Percentiles rank a stretch among this genome's conserved stretches.
phyloP scores from a whole-genome alignment of 2,888 invertebrate species.

The Machimus rusticus region DNA sequence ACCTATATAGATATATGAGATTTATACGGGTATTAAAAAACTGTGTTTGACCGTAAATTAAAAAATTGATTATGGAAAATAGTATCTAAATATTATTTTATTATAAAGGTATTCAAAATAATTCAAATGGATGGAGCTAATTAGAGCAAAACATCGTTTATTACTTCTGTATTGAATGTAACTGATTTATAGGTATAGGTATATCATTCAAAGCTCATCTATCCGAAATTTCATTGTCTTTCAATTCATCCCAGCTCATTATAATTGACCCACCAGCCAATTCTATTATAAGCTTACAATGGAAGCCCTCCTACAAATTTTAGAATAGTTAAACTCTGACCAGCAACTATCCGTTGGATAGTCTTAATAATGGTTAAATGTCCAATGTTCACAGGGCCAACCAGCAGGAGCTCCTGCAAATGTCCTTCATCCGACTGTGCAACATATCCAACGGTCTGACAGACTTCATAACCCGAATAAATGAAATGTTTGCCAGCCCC shows the following conservation, averaged over 20 bases:
- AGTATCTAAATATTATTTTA: too few species aligned
- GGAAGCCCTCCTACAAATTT: neutral
- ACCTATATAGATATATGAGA: too few species aligned
- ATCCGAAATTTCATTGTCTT: neutral
- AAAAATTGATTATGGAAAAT: too few species aligned
- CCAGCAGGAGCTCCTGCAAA: neutral
- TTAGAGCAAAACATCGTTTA: neutral
- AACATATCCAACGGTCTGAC: slow-evolving; percentile 18
- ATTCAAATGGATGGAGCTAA: neutral
- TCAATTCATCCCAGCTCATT: neutral
- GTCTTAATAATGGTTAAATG: neutral
- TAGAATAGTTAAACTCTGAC: neutral
- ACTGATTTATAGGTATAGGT: neutral
- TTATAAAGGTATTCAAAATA: too few species aligned
- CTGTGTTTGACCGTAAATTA: too few species aligned
- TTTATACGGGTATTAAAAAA: too few species aligned
- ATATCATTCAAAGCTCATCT: neutral
- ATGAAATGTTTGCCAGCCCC: slow-evolving; percentile 10
- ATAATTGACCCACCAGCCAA: neutral
- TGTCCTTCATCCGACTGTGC: neutral
- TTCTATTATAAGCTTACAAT: neutral
- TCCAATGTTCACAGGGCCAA: neutral
- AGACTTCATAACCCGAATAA: slow-evolving; percentile 17
- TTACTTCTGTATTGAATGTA: neutral
- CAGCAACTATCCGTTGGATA: neutral